These are phyloP conservation scores for Aulostomus chinensis DNA, from an alignment of 2,797 vertebrate genomes.

Conservation along the genomic window DNA sequence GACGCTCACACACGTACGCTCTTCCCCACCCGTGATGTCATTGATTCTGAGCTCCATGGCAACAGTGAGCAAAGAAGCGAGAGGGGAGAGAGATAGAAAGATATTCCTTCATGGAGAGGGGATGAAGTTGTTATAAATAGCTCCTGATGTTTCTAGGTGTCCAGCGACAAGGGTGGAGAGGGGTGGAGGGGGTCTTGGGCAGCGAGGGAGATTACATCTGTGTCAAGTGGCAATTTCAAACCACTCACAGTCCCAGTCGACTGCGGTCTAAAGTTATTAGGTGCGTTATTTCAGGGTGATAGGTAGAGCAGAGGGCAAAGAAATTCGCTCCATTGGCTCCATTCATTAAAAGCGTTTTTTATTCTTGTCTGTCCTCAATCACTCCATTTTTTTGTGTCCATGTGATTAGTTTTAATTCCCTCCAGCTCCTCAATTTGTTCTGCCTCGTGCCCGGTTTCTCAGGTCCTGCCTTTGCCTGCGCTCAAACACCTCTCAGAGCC, in stretches of 20 bases:
- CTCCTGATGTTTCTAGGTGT: slow-evolving; percentile 64
- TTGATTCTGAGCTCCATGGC: slow-evolving; percentile 77
- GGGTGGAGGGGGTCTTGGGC: neutral
- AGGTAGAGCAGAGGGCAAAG: too few species aligned
- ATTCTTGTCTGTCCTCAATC: slow-evolving; percentile 28
- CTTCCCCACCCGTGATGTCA: slow-evolving; percentile 80
- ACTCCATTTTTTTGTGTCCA: slow-evolving; percentile 7
- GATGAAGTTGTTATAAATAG: slow-evolving; percentile 78
- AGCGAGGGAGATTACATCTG: slow-evolving; percentile 28
- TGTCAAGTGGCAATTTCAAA: slow-evolving; percentile 41
- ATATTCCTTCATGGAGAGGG: slow-evolving; percentile 59
- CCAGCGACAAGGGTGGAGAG: slow-evolving; percentile 9
- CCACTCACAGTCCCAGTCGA: too few species aligned
- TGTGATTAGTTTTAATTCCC: slow-evolving; percentile 36
- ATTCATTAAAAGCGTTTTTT: slow-evolving; percentile 16
- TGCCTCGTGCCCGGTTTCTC: slow-evolving; percentile 14
- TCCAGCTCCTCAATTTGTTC: slow-evolving; percentile 28
- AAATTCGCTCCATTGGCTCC: too few species aligned
- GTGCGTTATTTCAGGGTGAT: too few species aligned
- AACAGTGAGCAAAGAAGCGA: slow-evolving; percentile 65
- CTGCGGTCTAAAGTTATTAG: too few species aligned
- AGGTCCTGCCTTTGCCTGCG: neutral
- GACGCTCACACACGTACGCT: slow-evolving; percentile 15
- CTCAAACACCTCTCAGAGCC: too few species aligned
- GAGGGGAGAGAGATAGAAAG: slow-evolving; percentile 13